Percentiles rank a stretch among this genome's conserved stretches.
Conservation (phyloP, 1,140 invertebrate genomes). For the Lepidurus packardi region DNA sequence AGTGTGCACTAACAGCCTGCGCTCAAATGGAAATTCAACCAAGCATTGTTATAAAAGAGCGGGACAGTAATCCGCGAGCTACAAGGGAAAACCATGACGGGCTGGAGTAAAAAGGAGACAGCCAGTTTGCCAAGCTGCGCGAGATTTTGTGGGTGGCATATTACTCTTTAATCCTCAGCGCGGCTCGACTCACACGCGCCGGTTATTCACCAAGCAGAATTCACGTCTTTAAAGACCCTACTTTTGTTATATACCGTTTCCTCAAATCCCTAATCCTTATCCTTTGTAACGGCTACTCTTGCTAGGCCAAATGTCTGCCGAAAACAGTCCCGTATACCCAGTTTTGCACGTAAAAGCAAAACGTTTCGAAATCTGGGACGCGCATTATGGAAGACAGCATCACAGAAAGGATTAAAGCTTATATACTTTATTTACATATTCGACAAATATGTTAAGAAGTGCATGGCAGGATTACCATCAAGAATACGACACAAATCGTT, state of each 20-base stretch:
- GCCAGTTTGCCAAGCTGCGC: background rate
- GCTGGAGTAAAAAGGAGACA: background rate
- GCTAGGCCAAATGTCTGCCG: background rate
- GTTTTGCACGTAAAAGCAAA: background rate
- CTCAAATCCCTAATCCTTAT: background rate
- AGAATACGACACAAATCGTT: background rate
- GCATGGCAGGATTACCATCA: background rate
- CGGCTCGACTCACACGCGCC: background rate
- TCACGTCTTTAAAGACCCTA: constrained; percentile 5
- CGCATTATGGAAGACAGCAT: too few species aligned
- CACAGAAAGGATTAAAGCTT: too few species aligned
- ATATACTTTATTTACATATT: too few species aligned
- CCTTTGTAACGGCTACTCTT: background rate
- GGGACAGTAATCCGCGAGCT: background rate
- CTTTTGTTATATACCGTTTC: background rate
- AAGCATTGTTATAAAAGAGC: constrained; percentile 19
- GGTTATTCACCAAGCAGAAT: background rate
- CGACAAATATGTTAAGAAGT: background rate
- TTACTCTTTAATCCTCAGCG: background rate
- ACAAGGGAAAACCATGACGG: background rate
- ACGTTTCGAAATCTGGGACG: too few species aligned
- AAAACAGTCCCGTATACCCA: background rate
- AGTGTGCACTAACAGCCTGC: background rate
- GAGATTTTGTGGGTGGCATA: constrained; percentile 5
- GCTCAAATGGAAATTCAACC: background rate